phyloP scores from a whole-genome alignment of 2,888 invertebrate species.

The Lasioglossum vierecki region DNA sequence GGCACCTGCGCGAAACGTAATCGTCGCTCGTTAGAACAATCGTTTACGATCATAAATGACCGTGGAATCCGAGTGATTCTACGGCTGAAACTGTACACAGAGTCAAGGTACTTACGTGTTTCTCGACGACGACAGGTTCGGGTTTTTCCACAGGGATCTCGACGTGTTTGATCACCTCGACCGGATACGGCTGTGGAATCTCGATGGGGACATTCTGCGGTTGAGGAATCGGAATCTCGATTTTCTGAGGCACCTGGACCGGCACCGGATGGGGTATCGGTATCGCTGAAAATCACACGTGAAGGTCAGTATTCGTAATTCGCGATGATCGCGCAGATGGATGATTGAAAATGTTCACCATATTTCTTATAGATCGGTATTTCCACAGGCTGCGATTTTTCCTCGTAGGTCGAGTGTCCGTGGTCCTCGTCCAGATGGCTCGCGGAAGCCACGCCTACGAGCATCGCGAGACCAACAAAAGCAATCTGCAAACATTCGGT shows the following conservation, averaged over 20 bases:
- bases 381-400: constrained; percentile 77
- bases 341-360: constrained; percentile 69
- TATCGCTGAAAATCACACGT: constrained; percentile 82
- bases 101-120: constrained; percentile 81
- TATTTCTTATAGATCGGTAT: constrained; percentile 82
- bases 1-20: constrained; percentile 82
- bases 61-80: background rate
- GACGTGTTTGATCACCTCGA: constrained; percentile 85
- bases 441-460: constrained; percentile 64
- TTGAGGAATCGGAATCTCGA: constrained; percentile 86
- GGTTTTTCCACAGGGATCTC: constrained; percentile 86
- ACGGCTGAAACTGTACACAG: background rate
- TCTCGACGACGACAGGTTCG: constrained; percentile 86
- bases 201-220: constrained; percentile 86
- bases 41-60: background rate
- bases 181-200: constrained; percentile 82
- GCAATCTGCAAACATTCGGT: constrained; percentile 70
- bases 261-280: constrained; percentile 86
- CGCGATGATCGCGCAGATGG: background rate
- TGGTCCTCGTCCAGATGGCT: constrained; percentile 75
- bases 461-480: constrained; percentile 63
- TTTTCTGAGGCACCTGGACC: constrained; percentile 85
- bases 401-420: constrained; percentile 78
- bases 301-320: background rate
- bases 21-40: constrained; percentile 3